Conservation (phyloP, 2,888 invertebrate species). For the Tipula helvola region DNA sequence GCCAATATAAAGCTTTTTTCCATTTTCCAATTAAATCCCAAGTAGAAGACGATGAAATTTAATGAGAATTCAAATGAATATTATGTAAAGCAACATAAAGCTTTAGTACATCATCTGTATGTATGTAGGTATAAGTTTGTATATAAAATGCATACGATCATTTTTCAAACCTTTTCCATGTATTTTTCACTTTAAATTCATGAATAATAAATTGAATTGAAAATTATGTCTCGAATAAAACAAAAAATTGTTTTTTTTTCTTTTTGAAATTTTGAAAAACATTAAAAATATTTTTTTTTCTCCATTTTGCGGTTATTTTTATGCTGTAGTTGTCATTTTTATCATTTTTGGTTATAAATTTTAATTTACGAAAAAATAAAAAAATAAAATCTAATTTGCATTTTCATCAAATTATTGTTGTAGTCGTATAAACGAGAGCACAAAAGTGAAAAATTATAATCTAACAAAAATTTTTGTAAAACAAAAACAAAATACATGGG, state of each 20-base stretch:
- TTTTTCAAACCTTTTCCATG: neutral
- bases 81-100: neutral
- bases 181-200: neutral
- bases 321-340: neutral
- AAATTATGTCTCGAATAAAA: neutral
- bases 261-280: neutral
- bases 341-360: neutral
- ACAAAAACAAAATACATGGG: neutral
- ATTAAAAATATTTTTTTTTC: neutral
- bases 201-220: neutral
- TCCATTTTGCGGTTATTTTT: neutral
- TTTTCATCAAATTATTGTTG: neutral
- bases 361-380: neutral
- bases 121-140: neutral
- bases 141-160: neutral
- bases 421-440: neutral
- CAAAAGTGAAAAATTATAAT: neutral
- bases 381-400: neutral
- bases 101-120: too few species aligned
- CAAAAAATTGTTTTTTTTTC: neutral
- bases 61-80: neutral
- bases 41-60: neutral
- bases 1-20: neutral
- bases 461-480: neutral
- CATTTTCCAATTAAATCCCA: neutral